These are phyloP conservation scores for Entomobrya proxima DNA, from an alignment of 2,888 invertebrate species.

Conservation along the genomic window DNA sequence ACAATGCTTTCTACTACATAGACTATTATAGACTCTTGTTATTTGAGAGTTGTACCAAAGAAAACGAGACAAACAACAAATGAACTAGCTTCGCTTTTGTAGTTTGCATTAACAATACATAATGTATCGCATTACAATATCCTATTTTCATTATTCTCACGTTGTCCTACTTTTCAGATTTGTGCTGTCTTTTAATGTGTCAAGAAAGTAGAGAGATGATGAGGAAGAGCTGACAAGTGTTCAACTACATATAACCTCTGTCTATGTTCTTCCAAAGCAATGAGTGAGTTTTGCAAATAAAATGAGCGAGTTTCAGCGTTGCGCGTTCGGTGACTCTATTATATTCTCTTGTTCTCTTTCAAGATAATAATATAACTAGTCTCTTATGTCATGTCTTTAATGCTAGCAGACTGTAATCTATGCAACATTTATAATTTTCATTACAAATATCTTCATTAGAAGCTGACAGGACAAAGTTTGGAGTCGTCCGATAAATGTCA, in stretches of 20 bases:
- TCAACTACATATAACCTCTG: neutral
- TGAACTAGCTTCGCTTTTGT: slow-evolving; percentile 16
- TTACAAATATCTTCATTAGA: too few species aligned
- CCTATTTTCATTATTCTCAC: slow-evolving; percentile 18
- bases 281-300: neutral
- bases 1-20: neutral
- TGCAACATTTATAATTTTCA: too few species aligned
- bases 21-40: neutral
- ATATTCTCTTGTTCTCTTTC: neutral
- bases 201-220: neutral
- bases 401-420: too few species aligned
- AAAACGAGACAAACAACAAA: slow-evolving; percentile 6
- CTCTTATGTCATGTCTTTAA: too few species aligned
- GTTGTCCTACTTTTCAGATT: slow-evolving; percentile 46
- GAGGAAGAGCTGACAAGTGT: neutral
- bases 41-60: neutral
- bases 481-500: too few species aligned
- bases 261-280: neutral
- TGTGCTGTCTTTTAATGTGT: neutral
- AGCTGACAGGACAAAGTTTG: too few species aligned
- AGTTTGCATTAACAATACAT: slow-evolving; percentile 4
- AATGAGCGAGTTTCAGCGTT: neutral
- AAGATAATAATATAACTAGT: too few species aligned
- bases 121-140: slow-evolving; percentile 15
- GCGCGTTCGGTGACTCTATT: too few species aligned